Base-by-base conservation (phyloP, 2,113 vertebrate genomes). In the Ariopsis seemanni region DNA sequence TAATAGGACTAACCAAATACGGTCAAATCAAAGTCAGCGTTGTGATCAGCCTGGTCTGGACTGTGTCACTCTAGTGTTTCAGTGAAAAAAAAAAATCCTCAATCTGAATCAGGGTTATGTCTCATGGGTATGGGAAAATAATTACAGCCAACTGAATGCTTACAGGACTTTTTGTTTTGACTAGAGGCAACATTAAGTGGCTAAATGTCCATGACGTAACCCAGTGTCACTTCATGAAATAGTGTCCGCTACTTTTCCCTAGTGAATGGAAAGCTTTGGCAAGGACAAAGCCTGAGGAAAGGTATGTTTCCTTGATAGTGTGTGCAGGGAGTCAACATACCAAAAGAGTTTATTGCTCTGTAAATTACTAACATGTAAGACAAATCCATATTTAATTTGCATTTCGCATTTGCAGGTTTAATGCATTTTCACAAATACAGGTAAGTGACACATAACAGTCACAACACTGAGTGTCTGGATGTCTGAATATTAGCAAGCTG, bases 61-160 rank as follows among this genome's bases (percentile, higher is more conserved):
- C 42, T 82, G 18, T 81, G 25, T 58, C 84, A 62, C 60, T 65
- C 20, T 15, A 60, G 57, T 63, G 25, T 25, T 62, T 78, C 52
- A 65, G 53, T 52, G 71, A 67, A 27, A 75, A 85, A 65, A 34
- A 42, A 42, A 42, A 42, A 42, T 42, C 42, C 42, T 42, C 42
- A 42, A 60, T 34, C 71, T 86, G 60, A n/a, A 62, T 62, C 71
- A 30, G 50, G 77, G 20, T 57, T 63, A 34, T 60, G 86, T 90
- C 89, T 88, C 84, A 65, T 67, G 86, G 63, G 87, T 18, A 58
- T 25, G 22, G 84, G 74, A 75, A 88, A 86, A 86, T 86, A 86
- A 90, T 90, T 90, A 88, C 87, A 90, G 85, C 71, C 87, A 72
- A 81, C 84, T 65, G 74, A 90, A 84, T n/a, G 87, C 87, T 90